phyloP scores from a whole-genome alignment of 2,797 vertebrate species.

The Botia almorhae region DNA sequence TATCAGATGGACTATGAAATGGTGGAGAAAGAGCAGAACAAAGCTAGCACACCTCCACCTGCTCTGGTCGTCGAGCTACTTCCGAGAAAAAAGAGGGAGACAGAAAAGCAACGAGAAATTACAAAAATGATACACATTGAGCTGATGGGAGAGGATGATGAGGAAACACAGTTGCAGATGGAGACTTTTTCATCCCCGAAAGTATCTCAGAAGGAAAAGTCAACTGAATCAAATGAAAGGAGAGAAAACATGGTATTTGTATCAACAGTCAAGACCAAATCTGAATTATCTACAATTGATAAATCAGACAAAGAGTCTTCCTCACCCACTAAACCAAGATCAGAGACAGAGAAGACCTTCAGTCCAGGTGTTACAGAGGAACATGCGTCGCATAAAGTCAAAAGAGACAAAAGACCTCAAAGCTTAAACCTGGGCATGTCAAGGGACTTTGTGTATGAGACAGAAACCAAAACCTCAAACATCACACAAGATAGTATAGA shows the following conservation, averaged over 20 bases:
- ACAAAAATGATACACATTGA: conserved; percentile 74
- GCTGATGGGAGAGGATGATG: conserved; percentile 72
- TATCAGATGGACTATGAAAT: conserved; percentile 79
- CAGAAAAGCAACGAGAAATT: conserved; percentile 68
- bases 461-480: conserved; percentile 68
- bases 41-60: conserved; percentile 57
- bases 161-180: conserved; percentile 75
- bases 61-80: conserved; percentile 63
- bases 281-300: conserved; percentile 63
- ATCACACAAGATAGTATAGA: conserved; percentile 68
- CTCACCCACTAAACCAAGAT: conserved; percentile 57
- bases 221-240: conserved; percentile 46
- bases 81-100: conserved; percentile 70
- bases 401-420: conserved; percentile 77
- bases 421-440: conserved; percentile 78
- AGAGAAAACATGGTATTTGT: conserved; percentile 60
- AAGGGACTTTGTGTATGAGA: conserved; percentile 69
- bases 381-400: conserved; percentile 59
- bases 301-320: conserved; percentile 65
- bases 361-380: conserved; percentile 61
- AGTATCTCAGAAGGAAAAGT: conserved; percentile 49
- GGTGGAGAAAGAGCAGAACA: conserved; percentile 76
- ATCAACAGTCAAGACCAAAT: conserved; percentile 58
- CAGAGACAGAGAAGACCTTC: conserved; percentile 52
- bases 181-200: conserved; percentile 72